These are phyloP conservation scores for Pedetes capensis DNA, from an alignment of 2,113 vertebrate species.

Conservation along the genomic window DNA sequence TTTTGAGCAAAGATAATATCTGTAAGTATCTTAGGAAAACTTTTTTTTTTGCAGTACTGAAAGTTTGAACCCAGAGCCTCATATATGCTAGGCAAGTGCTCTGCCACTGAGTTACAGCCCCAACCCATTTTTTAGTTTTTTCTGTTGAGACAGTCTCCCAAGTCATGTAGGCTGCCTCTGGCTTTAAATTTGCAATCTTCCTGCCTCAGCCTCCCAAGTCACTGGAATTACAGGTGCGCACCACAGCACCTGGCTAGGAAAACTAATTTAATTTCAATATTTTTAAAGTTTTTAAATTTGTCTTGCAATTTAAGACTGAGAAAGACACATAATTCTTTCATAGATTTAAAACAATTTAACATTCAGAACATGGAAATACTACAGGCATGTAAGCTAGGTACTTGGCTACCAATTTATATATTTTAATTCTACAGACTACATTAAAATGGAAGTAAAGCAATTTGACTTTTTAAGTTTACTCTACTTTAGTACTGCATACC, in stretches of 20 bases:
- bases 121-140: too few species aligned
- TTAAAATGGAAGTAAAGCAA: conserved; percentile 52
- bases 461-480: conserved; percentile 31
- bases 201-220: too few species aligned
- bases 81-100: too few species aligned
- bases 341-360: conserved; percentile 40
- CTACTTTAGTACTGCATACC: background rate
- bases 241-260: too few species aligned
- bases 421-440: conserved; percentile 38
- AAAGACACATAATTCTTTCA: conserved; percentile 4
- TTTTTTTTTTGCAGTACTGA: too few species aligned
- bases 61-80: too few species aligned
- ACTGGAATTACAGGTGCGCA: too few species aligned
- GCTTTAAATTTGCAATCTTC: too few species aligned
- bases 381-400: conserved; percentile 50
- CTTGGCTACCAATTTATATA: conserved; percentile 43
- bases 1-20: background rate
- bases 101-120: too few species aligned
- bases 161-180: too few species aligned
- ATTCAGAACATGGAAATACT: conserved; percentile 53
- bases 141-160: too few species aligned
- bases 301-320: background rate
- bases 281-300: conserved; percentile 21
- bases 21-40: background rate
- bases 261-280: conserved; percentile 18